Conservation (phyloP, 2,113 vertebrate genomes). For the Lathamus discolor region DNA sequence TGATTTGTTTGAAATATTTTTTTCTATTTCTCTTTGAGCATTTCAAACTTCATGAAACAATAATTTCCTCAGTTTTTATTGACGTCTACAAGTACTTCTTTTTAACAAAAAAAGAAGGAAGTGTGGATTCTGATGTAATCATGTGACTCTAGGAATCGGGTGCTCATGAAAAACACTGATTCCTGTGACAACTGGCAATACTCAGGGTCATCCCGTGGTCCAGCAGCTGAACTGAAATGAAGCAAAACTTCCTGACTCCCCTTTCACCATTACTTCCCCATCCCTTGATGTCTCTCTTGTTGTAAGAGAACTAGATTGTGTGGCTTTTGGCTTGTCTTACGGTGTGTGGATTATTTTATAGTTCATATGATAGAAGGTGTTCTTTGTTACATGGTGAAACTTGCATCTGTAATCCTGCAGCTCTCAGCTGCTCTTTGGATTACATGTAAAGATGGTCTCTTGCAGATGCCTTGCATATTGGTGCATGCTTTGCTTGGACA, state of each 20-base stretch:
- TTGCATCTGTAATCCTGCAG: background rate
- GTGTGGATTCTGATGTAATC: slow-evolving; percentile 11
- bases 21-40: background rate
- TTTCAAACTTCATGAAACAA: background rate
- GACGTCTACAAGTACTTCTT: background rate
- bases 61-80: background rate
- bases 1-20: background rate
- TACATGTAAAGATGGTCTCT: background rate
- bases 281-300: background rate
- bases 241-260: background rate
- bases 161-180: background rate
- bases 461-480: background rate
- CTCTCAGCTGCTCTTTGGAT: background rate
- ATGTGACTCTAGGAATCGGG: background rate
- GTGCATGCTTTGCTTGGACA: background rate
- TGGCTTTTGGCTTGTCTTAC: background rate
- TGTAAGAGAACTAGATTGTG: background rate
- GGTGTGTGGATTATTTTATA: fast-evolving
- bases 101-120: background rate
- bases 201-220: background rate
- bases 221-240: background rate
- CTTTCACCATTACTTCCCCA: background rate
- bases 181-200: background rate
- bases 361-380: background rate
- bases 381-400: background rate